phyloP scores from a whole-genome alignment of 2,797 vertebrate species.

The Macropodus opercularis region DNA sequence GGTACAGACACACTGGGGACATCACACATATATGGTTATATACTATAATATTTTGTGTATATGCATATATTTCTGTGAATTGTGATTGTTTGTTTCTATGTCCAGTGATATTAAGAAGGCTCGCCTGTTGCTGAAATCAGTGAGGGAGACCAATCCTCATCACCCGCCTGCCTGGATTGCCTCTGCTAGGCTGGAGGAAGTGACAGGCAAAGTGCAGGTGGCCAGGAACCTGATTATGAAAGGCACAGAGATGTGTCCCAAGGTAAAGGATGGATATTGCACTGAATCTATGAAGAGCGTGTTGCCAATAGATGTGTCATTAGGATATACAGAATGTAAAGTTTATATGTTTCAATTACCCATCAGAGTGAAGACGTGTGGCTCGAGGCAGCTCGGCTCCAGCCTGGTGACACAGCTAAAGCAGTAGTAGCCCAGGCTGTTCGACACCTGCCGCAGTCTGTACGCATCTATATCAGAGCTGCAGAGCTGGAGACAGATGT shows the following conservation, averaged over 20 bases:
- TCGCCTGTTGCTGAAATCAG: constrained; percentile 94
- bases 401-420: constrained; percentile 97
- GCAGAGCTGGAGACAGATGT: constrained; percentile 97
- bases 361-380: constrained; percentile 96
- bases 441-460: constrained; percentile 95
- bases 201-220: constrained; percentile 96
- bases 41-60: too few relatives aligned
- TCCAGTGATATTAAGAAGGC: constrained; percentile 98
- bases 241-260: constrained; percentile 98
- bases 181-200: constrained; percentile 95
- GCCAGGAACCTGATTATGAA: constrained; percentile 99
- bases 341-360: neutral
- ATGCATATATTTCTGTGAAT: constrained; percentile 3
- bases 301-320: neutral
- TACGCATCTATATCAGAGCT: constrained; percentile 96
- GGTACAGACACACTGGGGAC: constrained; percentile 72
- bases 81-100: constrained; percentile 9
- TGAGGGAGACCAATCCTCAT: constrained; percentile 97
- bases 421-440: constrained; percentile 98
- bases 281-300: neutral
- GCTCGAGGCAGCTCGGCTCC: constrained; percentile 96
- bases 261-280: constrained; percentile 80
- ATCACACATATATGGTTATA: neutral
- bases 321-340: neutral
- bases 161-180: constrained; percentile 99